These are phyloP conservation scores for Epizoanthus illoricatus DNA, from an alignment of 92 coral and sea anemone species.

Conservation along the genomic window DNA sequence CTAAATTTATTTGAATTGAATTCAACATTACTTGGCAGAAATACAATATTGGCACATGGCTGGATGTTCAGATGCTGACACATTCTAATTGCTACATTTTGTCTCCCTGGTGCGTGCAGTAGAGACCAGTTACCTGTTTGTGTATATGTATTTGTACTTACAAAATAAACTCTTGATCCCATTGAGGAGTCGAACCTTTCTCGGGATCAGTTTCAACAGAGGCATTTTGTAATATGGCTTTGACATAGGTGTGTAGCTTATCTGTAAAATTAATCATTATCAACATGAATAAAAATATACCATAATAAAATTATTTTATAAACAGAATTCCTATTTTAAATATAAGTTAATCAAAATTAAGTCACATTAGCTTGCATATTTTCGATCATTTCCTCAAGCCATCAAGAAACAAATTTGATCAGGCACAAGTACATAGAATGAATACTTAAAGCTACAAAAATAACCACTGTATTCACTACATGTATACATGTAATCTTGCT, in stretches of 20 bases:
- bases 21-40: too few relatives aligned
- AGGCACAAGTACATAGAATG: background rate
- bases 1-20: too few relatives aligned
- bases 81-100: too few relatives aligned
- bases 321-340: background rate
- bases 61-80: too few relatives aligned
- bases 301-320: background rate
- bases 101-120: background rate
- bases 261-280: constrained; percentile 48
- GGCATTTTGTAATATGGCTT: constrained; percentile 84
- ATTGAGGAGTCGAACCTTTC: constrained; percentile 76
- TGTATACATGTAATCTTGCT: too few relatives aligned
- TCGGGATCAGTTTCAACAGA: constrained; percentile 78
- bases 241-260: constrained; percentile 75
- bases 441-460: background rate
- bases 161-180: constrained; percentile 96
- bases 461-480: too few relatives aligned
- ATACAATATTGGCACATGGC: too few relatives aligned
- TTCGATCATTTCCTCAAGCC: too few relatives aligned
- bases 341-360: background rate
- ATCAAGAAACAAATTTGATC: background rate
- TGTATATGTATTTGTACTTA: constrained; percentile 47
- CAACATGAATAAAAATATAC: background rate
- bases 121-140: too few relatives aligned
- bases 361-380: too few relatives aligned